These are phyloP conservation scores for Limanda limanda DNA, from an alignment of 2,113 vertebrate species.

Conservation along the genomic window DNA sequence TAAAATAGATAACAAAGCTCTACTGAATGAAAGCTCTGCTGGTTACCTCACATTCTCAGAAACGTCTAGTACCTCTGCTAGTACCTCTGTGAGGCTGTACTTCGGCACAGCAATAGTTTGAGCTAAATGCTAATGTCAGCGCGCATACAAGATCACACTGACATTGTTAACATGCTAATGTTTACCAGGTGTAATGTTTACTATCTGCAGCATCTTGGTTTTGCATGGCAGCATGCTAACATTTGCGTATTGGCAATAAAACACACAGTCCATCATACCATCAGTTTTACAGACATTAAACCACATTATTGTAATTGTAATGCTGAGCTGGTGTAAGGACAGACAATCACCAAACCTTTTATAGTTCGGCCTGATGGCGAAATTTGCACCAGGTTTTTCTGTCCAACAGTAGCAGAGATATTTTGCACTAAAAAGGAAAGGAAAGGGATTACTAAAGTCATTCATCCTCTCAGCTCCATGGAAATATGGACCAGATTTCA, in stretches of 20 bases:
- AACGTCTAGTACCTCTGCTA: neutral
- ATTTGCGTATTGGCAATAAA: neutral
- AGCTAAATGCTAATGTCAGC: neutral
- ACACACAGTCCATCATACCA: neutral
- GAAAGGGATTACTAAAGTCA: neutral
- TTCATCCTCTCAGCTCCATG: neutral
- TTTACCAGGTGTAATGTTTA: neutral
- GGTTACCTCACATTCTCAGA: constrained; percentile 7
- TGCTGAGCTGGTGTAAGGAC: neutral
- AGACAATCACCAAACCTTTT: neutral
- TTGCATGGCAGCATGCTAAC: neutral
- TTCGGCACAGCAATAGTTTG: neutral
- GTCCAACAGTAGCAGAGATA: neutral
- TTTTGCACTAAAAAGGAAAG: neutral
- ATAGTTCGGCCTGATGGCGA: neutral
- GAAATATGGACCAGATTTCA: neutral
- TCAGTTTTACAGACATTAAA: neutral
- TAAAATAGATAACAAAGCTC: neutral
- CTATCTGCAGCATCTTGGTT: neutral
- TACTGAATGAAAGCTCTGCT: constrained; percentile 2
- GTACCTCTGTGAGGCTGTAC: neutral
- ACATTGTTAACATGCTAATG: neutral
- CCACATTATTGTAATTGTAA: neutral
- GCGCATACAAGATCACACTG: neutral
- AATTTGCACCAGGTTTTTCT: neutral